phyloP scores from a whole-genome alignment of 1,140 invertebrate species.

The Agrilus planipennis region DNA sequence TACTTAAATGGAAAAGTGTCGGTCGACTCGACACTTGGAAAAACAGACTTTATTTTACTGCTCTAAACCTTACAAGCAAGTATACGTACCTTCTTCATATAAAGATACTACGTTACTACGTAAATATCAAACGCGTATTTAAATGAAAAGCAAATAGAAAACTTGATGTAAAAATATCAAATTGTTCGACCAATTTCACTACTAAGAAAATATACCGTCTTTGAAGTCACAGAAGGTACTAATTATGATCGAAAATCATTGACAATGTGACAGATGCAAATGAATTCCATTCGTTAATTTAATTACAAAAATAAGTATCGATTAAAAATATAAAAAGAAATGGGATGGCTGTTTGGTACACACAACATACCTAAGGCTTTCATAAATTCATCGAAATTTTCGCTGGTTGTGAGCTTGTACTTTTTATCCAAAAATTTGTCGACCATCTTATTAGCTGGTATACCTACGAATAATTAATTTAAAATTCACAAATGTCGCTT shows the following conservation, averaged over 20 bases:
- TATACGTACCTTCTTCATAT: too few species aligned
- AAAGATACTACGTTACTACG: too few species aligned
- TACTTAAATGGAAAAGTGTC: too few species aligned
- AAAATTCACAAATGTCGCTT: too few species aligned
- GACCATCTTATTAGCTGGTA: too few species aligned
- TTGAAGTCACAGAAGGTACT: not conserved
- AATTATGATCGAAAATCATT: not conserved
- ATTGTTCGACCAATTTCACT: not conserved
- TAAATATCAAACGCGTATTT: too few species aligned
- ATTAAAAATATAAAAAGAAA: not conserved
- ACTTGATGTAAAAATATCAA: not conserved
- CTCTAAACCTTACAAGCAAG: too few species aligned
- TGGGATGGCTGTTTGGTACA: too few species aligned
- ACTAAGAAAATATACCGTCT: not conserved
- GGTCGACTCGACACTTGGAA: too few species aligned
- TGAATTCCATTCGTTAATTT: not conserved
- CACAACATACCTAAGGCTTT: slow-evolving; percentile 62
- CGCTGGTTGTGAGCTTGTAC: slow-evolving; percentile 58
- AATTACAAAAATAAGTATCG: not conserved
- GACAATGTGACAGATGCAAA: not conserved
- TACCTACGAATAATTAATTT: too few species aligned
- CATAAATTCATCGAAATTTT: slow-evolving; percentile 80
- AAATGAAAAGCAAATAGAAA: too few species aligned
- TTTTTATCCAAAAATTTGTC: slow-evolving; percentile 51
- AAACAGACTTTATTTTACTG: too few species aligned